Evolutionary conservation across 2,113 vertebrate genomes (phyloP).

Genomic region (Aythya baeri): DNA sequence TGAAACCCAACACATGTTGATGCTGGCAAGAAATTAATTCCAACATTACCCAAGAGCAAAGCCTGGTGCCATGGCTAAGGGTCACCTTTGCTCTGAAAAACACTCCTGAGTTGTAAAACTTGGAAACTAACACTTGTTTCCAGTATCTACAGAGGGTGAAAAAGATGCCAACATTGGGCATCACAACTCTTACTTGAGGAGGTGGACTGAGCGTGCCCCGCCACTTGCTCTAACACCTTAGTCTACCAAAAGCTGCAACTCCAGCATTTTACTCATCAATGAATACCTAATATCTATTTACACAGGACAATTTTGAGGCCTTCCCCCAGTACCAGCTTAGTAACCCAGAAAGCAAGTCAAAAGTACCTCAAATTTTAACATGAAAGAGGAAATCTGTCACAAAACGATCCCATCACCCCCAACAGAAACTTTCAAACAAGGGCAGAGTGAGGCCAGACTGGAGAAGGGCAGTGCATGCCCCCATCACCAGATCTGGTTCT

Average conservation of each 20-base stretch:
- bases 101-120: background rate
- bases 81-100: background rate
- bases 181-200: background rate
- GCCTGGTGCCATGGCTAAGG: background rate
- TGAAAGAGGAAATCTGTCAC: background rate
- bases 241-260: background rate
- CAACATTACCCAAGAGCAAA: background rate
- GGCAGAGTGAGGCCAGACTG: background rate
- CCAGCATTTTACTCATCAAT: too few species aligned
- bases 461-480: background rate
- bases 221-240: background rate
- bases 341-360: background rate
- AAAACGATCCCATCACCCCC: background rate
- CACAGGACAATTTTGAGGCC: background rate
- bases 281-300: background rate
- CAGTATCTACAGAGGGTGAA: background rate
- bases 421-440: background rate
- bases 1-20: accelerated
- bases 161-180: background rate
- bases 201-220: background rate
- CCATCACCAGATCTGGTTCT: background rate
- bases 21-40: background rate
- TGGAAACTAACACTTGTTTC: background rate
- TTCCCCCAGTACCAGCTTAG: background rate
- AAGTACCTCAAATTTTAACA: background rate